Conservation (phyloP, 2,113 vertebrate species). For the Saguinus imperator region DNA sequence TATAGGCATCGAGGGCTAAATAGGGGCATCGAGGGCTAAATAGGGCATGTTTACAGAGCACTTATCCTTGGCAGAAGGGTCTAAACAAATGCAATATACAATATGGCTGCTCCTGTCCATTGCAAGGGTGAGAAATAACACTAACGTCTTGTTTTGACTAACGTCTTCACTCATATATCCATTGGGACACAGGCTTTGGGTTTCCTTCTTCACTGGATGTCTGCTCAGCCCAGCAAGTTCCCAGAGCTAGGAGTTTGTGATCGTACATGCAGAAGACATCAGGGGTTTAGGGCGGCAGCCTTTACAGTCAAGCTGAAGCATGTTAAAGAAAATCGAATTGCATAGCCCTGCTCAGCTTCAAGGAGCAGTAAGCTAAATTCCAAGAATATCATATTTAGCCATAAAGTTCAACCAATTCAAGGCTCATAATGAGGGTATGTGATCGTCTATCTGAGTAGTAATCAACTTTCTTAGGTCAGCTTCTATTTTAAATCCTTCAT, state of each 20-base stretch:
- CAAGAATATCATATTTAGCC: conserved; percentile 36
- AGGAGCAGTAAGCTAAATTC: neutral
- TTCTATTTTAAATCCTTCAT: neutral
- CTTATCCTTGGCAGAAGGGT: neutral
- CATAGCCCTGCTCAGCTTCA: neutral
- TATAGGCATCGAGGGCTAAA: neutral
- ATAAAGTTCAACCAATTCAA: neutral
- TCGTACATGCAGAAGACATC: neutral
- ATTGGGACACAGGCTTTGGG: neutral
- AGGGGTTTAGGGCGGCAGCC: neutral
- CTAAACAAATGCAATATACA: conserved; percentile 13
- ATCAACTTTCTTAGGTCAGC: neutral
- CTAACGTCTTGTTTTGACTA: neutral
- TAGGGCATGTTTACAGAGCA: conserved; percentile 10
- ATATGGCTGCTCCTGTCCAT: neutral
- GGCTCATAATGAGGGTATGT: neutral
- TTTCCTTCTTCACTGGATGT: neutral
- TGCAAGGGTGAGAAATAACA: neutral
- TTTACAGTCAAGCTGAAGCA: neutral
- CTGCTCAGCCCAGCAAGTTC: neutral
- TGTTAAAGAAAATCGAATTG: neutral
- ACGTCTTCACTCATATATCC: conserved; percentile 14
- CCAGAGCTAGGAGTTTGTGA: neutral
- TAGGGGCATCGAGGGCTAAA: neutral
- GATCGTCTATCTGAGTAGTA: neutral